Percentiles rank a stretch among this genome's conserved stretches.
phyloP scores from a whole-genome alignment of 2,113 vertebrate species.

The Turnix velox region DNA sequence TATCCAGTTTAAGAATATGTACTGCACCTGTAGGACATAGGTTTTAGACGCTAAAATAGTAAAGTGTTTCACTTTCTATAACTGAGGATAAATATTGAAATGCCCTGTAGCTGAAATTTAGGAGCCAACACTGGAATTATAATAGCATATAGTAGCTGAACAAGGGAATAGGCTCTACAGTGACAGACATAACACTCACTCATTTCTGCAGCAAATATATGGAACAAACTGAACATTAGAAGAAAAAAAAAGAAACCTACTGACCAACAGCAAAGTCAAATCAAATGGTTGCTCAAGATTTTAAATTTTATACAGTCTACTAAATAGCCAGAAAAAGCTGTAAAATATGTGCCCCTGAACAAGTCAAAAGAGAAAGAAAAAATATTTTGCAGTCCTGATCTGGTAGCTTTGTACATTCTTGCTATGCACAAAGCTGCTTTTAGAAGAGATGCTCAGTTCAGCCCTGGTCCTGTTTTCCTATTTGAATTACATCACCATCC shows the following conservation, averaged over 20 bases:
- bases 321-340: neutral
- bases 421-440: neutral
- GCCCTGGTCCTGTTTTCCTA: neutral
- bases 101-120: neutral
- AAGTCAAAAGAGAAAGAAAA: neutral
- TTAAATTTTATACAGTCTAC: neutral
- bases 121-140: neutral
- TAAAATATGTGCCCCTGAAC: neutral
- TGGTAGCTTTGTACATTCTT: neutral
- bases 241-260: neutral
- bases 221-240: neutral
- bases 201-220: neutral
- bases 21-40: neutral
- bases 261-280: neutral
- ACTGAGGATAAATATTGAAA: neutral
- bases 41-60: neutral
- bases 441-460: neutral
- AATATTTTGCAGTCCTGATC: neutral
- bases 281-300: neutral
- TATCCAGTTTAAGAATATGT: neutral
- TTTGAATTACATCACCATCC: neutral
- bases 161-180: neutral
- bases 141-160: neutral
- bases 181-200: neutral
- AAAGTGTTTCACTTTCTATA: neutral